Conservation (phyloP, 2,797 vertebrate genomes). For the Pseudotriccus pelzelni region DNA sequence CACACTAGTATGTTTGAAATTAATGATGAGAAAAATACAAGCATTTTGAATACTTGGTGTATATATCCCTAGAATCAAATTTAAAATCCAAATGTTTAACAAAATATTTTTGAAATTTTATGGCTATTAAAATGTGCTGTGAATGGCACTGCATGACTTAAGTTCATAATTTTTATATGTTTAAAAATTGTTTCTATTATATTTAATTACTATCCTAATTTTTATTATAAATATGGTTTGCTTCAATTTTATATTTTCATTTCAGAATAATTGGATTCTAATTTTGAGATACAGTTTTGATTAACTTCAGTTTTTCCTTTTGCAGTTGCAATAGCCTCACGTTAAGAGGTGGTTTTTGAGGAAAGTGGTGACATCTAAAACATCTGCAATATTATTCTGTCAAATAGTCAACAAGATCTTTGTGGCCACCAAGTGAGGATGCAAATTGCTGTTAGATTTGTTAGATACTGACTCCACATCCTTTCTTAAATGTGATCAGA, state of each 20-base stretch:
- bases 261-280: not conserved
- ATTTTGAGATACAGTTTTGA: not conserved
- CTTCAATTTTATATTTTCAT: not conserved
- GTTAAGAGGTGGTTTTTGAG: not conserved
- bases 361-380: not conserved
- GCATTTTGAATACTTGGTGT: not conserved
- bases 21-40: not conserved
- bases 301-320: not conserved
- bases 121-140: not conserved
- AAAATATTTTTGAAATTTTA: not conserved
- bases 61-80: not conserved
- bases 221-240: not conserved
- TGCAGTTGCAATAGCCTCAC: not conserved
- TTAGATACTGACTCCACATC: not conserved
- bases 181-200: not conserved
- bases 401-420: not conserved
- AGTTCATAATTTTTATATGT: not conserved
- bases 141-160: not conserved
- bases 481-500: not conserved
- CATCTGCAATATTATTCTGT: not conserved
- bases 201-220: not conserved
- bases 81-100: not conserved
- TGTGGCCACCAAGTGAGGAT: not conserved
- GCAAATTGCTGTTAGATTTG: not conserved
- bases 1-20: not conserved